phyloP scores from a whole-genome alignment of 2,113 vertebrate genomes.

The Calypte anna region DNA sequence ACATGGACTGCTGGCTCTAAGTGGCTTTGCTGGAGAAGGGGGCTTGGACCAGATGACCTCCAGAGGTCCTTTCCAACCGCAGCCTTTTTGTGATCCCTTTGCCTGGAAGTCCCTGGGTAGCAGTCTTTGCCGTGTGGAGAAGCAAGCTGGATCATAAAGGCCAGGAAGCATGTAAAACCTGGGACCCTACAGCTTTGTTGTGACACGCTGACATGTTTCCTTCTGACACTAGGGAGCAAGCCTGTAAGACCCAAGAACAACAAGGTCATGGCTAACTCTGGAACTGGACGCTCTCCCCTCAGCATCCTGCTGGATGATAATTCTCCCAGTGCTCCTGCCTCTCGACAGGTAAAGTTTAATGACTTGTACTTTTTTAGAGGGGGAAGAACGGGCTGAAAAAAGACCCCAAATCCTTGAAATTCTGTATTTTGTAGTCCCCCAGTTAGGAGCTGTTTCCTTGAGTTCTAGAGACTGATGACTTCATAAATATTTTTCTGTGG shows the following conservation, averaged over 20 bases:
- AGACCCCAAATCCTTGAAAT: neutral
- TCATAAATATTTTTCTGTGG: neutral
- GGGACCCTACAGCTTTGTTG: rapidly evolving
- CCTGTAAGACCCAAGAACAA: slow-evolving; percentile 31
- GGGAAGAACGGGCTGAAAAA: neutral
- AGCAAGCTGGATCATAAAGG: neutral
- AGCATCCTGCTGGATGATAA: slow-evolving; percentile 87
- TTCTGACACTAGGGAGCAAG: slow-evolving; percentile 65
- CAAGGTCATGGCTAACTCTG: slow-evolving; percentile 53
- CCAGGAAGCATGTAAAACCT: neutral
- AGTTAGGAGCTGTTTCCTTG: neutral
- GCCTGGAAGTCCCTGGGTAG: neutral
- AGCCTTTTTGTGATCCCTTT: neutral
- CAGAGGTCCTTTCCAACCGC: neutral
- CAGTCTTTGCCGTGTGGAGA: neutral
- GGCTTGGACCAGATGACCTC: neutral
- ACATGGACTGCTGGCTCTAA: neutral
- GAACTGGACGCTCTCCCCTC: slow-evolving; percentile 86
- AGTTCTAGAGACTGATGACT: neutral
- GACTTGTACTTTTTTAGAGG: neutral
- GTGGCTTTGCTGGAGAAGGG: neutral
- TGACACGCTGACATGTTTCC: neutral
- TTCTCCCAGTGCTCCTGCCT: slow-evolving; percentile 77
- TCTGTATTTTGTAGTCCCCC: neutral
- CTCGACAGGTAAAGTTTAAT: slow-evolving; percentile 69